Percentiles rank a stretch among this genome's conserved stretches.
phyloP scores from a whole-genome alignment of 53 echinoderm and acorn worm genomes.

The Stichopus horrens region DNA sequence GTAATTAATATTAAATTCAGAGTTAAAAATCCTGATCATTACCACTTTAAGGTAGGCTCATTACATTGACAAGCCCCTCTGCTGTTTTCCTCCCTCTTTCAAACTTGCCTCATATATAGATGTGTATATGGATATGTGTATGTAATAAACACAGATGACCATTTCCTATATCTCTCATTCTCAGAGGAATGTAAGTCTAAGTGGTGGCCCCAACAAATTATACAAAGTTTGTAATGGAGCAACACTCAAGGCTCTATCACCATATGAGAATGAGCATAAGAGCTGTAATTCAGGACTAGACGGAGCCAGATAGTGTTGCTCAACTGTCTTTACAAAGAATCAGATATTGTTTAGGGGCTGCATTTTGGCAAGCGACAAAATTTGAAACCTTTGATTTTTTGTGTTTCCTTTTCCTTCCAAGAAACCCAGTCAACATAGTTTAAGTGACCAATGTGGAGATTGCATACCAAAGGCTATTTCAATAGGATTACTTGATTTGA shows the following conservation, averaged over 20 bases:
- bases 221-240: background rate
- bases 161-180: too few species aligned
- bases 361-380: slow-evolving; percentile 7
- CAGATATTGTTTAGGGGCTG: slow-evolving; percentile 23
- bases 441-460: background rate
- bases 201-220: background rate
- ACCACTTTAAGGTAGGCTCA: too few species aligned
- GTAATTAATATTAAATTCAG: too few species aligned
- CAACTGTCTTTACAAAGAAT: background rate
- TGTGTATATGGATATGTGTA: too few species aligned
- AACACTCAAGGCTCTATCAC: slow-evolving; percentile 8
- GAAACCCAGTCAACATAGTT: background rate
- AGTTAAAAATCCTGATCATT: too few species aligned
- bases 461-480: too few species aligned
- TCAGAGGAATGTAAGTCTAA: too few species aligned
- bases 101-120: too few species aligned
- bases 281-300: background rate
- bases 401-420: background rate
- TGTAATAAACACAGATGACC: too few species aligned
- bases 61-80: too few species aligned
- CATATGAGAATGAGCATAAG: slow-evolving; percentile 25
- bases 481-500: too few species aligned
- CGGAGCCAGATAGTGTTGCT: slow-evolving; percentile 29
- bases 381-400: background rate
- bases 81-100: too few species aligned